Conservation (phyloP, 2,888 invertebrate species). For the Sarcophaga rosellei region DNA sequence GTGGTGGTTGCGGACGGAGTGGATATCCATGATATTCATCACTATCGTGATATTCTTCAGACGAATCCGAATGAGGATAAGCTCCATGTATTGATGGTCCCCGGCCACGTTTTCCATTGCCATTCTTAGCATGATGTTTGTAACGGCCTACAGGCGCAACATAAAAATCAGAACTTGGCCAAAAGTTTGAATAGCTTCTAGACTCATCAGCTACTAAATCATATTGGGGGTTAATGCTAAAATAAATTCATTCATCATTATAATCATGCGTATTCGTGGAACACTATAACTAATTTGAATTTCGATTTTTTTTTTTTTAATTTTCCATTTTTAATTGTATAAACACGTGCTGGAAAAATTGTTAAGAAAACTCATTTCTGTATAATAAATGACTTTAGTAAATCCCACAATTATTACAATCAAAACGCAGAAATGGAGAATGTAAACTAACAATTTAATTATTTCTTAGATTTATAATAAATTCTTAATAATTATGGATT, state of each 20-base stretch:
- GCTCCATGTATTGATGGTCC: neutral
- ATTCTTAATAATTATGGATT: too few relatives aligned
- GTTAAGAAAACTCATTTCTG: too few relatives aligned
- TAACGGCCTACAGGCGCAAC: constrained; percentile 9
- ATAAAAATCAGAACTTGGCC: constrained; percentile 30
- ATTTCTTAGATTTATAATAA: too few relatives aligned
- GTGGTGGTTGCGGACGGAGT: neutral
- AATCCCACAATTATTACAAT: too few relatives aligned
- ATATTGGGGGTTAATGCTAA: constrained; percentile 48
- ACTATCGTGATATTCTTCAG: constrained; percentile 17
- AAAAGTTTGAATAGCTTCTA: constrained; percentile 42
- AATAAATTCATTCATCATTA: neutral
- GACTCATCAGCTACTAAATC: constrained; percentile 46
- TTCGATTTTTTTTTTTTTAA: neutral
- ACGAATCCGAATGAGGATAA: constrained; percentile 21
- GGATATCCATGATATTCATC: constrained; percentile 21
- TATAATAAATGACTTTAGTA: neutral
- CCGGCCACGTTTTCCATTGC: constrained; percentile 21
- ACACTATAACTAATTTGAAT: neutral
- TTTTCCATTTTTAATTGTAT: too few relatives aligned
- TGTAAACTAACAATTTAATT: too few relatives aligned
- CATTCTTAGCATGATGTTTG: constrained; percentile 23
- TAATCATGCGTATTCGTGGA: neutral
- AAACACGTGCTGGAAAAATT: too few relatives aligned
- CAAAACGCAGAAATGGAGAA: too few relatives aligned